phyloP scores from a whole-genome alignment of 2,113 vertebrate species.

The Pangasianodon gigas region DNA sequence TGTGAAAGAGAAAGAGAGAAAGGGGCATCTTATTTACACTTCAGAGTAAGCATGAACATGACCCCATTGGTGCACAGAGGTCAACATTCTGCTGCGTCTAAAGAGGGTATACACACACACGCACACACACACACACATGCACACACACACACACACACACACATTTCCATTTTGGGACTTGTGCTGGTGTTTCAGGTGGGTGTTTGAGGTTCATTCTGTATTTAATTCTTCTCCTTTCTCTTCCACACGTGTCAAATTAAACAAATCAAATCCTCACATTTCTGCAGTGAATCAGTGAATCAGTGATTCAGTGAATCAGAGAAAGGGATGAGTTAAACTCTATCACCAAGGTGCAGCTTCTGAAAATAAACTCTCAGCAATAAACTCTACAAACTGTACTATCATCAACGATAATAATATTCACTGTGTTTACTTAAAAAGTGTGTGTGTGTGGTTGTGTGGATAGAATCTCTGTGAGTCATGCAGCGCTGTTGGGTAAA shows the following conservation, averaged over 20 bases:
- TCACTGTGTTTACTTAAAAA: not conserved
- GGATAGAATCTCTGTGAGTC: not conserved
- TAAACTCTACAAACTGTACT: not conserved
- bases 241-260: not conserved
- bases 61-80: slow-evolving; percentile 21
- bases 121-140: not conserved
- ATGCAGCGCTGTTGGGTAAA: slow-evolving; percentile 8
- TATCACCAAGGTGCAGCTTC: not conserved
- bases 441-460: not conserved
- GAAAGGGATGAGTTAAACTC: not conserved
- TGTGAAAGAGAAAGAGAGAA: not conserved
- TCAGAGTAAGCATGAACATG: slow-evolving; percentile 11
- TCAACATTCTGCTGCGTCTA: slow-evolving; percentile 21
- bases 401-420: not conserved
- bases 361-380: not conserved
- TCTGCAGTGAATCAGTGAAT: not conserved
- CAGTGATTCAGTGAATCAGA: not conserved
- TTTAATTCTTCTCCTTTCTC: not conserved
- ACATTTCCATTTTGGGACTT: not conserved
- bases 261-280: not conserved
- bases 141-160: slow-evolving; percentile 1
- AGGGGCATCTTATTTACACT: not conserved
- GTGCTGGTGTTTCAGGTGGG: not conserved
- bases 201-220: not conserved
- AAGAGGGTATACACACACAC: not conserved